phyloP scores from a whole-genome alignment of 2,888 invertebrate species.

The Trachelus stipa region DNA sequence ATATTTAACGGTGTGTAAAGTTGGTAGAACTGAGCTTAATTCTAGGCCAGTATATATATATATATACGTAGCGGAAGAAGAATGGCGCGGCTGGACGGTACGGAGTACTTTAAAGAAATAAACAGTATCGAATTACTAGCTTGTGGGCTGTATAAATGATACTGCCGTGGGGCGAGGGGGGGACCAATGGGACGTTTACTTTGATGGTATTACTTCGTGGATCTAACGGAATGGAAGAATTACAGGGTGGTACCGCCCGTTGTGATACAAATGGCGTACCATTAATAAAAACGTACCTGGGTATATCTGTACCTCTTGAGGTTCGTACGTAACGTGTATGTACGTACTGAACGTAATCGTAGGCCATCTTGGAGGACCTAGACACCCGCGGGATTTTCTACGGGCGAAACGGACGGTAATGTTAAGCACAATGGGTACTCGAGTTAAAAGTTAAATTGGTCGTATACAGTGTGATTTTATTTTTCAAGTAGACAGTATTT shows the following conservation, averaged over 20 bases:
- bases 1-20: not conserved
- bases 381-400: not conserved
- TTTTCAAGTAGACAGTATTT: not conserved
- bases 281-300: conserved; percentile 20
- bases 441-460: not conserved
- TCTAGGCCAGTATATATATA: not conserved
- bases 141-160: conserved; percentile 15
- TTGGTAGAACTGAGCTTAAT: not conserved
- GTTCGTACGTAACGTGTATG: not conserved
- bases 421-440: not conserved
- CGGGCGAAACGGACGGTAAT: not conserved
- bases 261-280: conserved; percentile 21
- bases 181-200: not conserved
- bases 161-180: not conserved
- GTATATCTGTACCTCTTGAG: conserved; percentile 1
- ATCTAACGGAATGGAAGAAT: conserved; percentile 20
- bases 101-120: conserved; percentile 12
- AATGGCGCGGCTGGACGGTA: not conserved
- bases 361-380: conserved; percentile 19
- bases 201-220: not conserved
- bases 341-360: conserved; percentile 18
- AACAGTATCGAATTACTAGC: conserved; percentile 24
- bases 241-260: conserved; percentile 19
- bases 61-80: not conserved
- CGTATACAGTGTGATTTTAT: not conserved